Percentiles rank a stretch among this genome's conserved stretches.
Conservation (phyloP, 2,797 vertebrate genomes). For the Bradypodion pumilum region DNA sequence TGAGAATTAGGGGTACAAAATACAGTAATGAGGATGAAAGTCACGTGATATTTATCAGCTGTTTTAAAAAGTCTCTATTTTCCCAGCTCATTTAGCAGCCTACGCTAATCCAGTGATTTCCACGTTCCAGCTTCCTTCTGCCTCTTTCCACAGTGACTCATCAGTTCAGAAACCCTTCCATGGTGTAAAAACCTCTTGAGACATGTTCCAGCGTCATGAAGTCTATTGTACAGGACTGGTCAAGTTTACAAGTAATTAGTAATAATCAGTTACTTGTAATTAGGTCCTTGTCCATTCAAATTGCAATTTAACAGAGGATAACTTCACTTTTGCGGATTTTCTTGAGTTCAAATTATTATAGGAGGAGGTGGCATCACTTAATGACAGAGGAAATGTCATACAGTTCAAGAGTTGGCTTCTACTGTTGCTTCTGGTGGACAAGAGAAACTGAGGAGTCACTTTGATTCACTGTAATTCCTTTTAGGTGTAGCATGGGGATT, state of each 20-base stretch:
- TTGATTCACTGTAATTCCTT: too few species aligned
- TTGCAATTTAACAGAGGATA: not conserved
- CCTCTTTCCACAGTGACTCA: not conserved
- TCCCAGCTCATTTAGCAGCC: conserved; percentile 3
- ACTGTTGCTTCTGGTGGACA: too few species aligned
- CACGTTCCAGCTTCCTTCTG: not conserved
- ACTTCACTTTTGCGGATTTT: not conserved
- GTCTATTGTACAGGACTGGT: not conserved
- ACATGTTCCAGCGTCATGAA: not conserved
- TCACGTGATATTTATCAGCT: not conserved
- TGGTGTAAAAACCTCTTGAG: not conserved
- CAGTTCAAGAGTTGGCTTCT: too few species aligned
- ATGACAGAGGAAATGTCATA: too few species aligned
- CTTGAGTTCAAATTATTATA: too few species aligned
- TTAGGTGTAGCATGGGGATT: too few species aligned
- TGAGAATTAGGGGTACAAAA: not conserved
- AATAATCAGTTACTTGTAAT: not conserved
- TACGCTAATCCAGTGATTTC: not conserved
- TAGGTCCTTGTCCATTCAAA: not conserved
- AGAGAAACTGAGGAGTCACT: too few species aligned
- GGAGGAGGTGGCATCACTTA: too few species aligned
- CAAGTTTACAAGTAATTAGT: not conserved
- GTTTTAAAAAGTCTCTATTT: conserved; percentile 2
- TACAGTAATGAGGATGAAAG: not conserved
- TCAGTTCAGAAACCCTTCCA: not conserved